These are phyloP conservation scores for Betta splendens DNA, from an alignment of 2,797 vertebrate genomes.

Conservation along the genomic window DNA sequence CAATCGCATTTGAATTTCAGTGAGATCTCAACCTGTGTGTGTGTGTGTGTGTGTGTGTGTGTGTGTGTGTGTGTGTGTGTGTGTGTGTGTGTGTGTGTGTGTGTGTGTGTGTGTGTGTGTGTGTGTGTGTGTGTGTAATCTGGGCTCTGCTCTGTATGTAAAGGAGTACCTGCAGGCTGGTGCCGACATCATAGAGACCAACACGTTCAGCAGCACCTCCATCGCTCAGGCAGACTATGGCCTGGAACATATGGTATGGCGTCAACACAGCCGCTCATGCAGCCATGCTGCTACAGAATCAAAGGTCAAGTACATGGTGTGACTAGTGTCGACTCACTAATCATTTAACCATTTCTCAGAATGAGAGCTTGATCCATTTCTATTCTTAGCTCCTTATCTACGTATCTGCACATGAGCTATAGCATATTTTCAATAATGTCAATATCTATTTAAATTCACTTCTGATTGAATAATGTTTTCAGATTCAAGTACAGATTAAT, in stretches of 20 bases:
- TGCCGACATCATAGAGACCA: conserved; percentile 96
- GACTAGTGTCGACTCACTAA: background rate
- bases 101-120: background rate
- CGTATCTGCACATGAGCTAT: no score
- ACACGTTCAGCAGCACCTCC: conserved; percentile 94
- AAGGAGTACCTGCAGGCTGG: conserved; percentile 94
- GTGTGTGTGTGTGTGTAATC: background rate
- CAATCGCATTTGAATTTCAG: background rate
- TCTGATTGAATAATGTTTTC: no score
- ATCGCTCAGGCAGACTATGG: conserved; percentile 94
- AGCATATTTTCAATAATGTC: no score
- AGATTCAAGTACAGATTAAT: no score
- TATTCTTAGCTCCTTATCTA: no score
- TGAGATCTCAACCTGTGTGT: background rate
- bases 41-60: no score
- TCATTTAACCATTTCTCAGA: background rate
- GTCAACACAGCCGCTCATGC: background rate
- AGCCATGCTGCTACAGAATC: background rate
- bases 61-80: background rate
- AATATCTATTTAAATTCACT: no score
- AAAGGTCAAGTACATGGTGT: background rate
- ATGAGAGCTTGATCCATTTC: background rate
- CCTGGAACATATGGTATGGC: conserved; percentile 87
- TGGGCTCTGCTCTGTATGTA: conserved; percentile 9
- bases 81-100: background rate